These are phyloP conservation scores for Drosophila atripex DNA, from an alignment of 2,888 invertebrate species.

Conservation along the genomic window DNA sequence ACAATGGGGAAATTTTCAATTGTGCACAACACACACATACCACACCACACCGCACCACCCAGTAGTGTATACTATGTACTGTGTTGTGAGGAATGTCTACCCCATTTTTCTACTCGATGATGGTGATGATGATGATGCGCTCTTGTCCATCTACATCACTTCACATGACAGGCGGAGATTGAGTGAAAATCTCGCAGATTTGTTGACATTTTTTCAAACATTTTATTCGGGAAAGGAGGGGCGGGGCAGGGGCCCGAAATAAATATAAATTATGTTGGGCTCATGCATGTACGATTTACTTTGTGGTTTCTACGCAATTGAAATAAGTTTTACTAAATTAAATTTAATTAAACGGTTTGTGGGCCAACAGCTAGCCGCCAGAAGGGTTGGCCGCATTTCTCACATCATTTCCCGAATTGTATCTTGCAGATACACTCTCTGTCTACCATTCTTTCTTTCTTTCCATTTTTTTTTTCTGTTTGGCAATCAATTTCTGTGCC, in stretches of 20 bases:
- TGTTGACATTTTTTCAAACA: constrained; percentile 53
- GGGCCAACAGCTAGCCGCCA: neutral
- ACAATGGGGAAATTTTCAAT: constrained; percentile 55
- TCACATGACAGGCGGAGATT: constrained; percentile 67
- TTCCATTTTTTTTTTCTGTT: constrained; percentile 9
- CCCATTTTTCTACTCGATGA: constrained; percentile 1
- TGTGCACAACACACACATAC: constrained; percentile 28
- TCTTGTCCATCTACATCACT: constrained; percentile 36
- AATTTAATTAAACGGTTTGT: constrained; percentile 59
- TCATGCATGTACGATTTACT: constrained; percentile 50
- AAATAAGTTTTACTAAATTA: constrained; percentile 57
- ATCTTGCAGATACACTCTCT: neutral
- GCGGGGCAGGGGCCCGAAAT: constrained; percentile 1
- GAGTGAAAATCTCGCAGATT: constrained; percentile 69
- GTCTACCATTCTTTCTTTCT: neutral
- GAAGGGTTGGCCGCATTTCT: constrained; percentile 35
- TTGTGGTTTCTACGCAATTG: constrained; percentile 54
- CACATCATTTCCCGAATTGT: constrained; percentile 24
- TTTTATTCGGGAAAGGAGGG: constrained; percentile 30
- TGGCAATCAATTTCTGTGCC: constrained; percentile 34
- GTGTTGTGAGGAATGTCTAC: constrained; percentile 14
- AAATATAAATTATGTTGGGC: constrained; percentile 44
- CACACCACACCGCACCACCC: too few species aligned
- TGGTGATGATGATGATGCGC: constrained; percentile 12
- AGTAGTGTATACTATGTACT: too few species aligned